phyloP scores from a whole-genome alignment of 2,113 vertebrate species.

The Forbesichthys agassizii region DNA sequence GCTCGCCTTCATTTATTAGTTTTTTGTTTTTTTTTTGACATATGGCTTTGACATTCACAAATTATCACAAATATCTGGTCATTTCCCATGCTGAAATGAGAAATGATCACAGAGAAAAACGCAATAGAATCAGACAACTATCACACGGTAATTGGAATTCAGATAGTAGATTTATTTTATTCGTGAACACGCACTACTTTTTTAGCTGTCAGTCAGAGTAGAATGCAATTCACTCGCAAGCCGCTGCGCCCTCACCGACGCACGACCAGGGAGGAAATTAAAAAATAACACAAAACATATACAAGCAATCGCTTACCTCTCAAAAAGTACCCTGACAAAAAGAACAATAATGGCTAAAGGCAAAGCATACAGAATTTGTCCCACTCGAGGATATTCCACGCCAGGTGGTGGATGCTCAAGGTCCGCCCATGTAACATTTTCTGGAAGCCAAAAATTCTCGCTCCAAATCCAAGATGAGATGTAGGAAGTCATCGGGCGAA shows the following conservation, averaged over 20 bases:
- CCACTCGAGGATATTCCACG: conserved; percentile 53
- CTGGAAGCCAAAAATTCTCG: conserved; percentile 72
- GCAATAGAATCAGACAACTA: too few relatives aligned
- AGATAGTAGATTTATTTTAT: too few relatives aligned
- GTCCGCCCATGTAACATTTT: conserved; percentile 69
- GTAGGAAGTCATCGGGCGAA: conserved; percentile 59
- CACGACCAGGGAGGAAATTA: not conserved
- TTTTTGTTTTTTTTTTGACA: too few relatives aligned
- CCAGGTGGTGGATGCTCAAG: conserved; percentile 67
- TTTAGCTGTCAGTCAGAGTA: too few relatives aligned
- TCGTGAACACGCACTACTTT: too few relatives aligned
- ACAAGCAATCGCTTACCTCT: conserved; percentile 51
- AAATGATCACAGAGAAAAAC: too few relatives aligned
- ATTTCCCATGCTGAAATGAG: too few relatives aligned
- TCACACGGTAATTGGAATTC: too few relatives aligned
- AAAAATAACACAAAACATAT: not conserved
- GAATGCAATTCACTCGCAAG: too few relatives aligned
- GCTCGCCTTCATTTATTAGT: too few relatives aligned
- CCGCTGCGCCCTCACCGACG: not conserved
- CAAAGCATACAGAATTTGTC: conserved; percentile 48
- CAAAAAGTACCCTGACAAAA: conserved; percentile 58
- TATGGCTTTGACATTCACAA: too few relatives aligned
- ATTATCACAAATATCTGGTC: too few relatives aligned
- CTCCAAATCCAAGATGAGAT: conserved; percentile 70
- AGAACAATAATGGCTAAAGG: conserved; percentile 61